Base-by-base conservation (phyloP, 1,140 invertebrate species). In the Drosophila bifasciata region DNA sequence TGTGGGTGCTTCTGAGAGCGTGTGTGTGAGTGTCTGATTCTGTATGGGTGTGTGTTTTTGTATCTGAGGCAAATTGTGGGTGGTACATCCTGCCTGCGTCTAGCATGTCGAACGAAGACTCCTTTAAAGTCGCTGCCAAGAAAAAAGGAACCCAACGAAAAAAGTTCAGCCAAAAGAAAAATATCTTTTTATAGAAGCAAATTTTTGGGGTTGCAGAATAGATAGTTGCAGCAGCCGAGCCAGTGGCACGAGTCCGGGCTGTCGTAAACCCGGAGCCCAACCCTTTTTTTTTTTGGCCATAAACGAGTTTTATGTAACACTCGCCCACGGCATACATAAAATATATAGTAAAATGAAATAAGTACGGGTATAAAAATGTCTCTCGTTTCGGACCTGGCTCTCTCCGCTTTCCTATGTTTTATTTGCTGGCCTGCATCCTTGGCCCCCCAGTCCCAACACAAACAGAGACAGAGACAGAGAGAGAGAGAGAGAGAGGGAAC, bases 301-400 rank as follows among this genome's bases (percentile, higher is more conserved):
- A 66, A 66, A 67, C 63, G 69, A 48, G 83, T 77, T 81, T 86
- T 86, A 86, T 88, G 83, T 86, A 86, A 85, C 77, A 80, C 59
- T 86, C 62, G 81, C 70, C 58, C 61, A 71, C 80, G 67, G 72
- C 61, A 55, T 66, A 75, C 78, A 86, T 88, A 88, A 86, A 86
- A 85, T 75, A 41, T n/a, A n/a, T n/a, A n/a, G n/a, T n/a, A n/a
- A n/a, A n/a, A n/a, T n/a, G n/a, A 77, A 78, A 86, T 88, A 36
- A 36, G 32, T 36, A 36, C 32, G n/a, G n/a, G 32, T 13, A 81
- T 86, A 73, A 74, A 78, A 83, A 76, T 72, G 60, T 56, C 68
- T 28, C 50, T 67, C 50, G 43, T 4, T 36, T 36, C 11, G 32
- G 32, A 36, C 32, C 32, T 13, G 32, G 32, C 45, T 63, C 59